Evolutionary conservation across 92 coral and sea anemone species (phyloP).

Genomic region (Palythoa heliodiscus): DNA sequence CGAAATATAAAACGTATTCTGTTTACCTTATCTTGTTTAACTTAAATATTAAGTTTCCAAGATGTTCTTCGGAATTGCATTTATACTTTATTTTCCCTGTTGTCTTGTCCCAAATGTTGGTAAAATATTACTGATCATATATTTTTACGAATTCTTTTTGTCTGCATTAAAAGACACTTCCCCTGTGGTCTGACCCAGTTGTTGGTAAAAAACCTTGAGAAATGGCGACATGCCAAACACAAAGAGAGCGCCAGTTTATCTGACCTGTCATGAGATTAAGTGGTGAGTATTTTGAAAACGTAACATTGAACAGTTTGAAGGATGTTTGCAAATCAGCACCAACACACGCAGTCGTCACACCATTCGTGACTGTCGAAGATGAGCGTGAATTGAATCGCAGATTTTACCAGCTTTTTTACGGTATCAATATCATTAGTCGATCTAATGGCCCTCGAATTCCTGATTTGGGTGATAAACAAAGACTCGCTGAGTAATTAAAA

Average conservation of each 20-base stretch:
- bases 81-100: too few species aligned
- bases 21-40: too few species aligned
- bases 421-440: not conserved
- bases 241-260: not conserved
- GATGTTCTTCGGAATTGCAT: too few species aligned
- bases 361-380: conserved; percentile 1
- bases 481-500: not conserved
- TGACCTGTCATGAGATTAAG: conserved; percentile 10
- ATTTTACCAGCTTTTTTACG: not conserved
- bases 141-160: too few species aligned
- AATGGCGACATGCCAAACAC: not conserved
- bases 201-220: not conserved
- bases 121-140: too few species aligned
- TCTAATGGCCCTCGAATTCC: not conserved
- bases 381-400: not conserved
- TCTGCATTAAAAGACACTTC: not conserved
- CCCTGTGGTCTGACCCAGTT: not conserved
- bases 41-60: too few species aligned
- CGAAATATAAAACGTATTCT: too few species aligned
- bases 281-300: not conserved
- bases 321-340: conserved; percentile 36
- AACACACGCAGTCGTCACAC: not conserved
- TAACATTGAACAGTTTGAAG: conserved; percentile 12
- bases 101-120: too few species aligned
- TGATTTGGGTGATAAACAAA: not conserved